Percentiles rank a stretch among this genome's conserved stretches.
Evolutionary conservation across 1,140 invertebrate species (phyloP).

Genomic region (Drosophila athabasca): DNA sequence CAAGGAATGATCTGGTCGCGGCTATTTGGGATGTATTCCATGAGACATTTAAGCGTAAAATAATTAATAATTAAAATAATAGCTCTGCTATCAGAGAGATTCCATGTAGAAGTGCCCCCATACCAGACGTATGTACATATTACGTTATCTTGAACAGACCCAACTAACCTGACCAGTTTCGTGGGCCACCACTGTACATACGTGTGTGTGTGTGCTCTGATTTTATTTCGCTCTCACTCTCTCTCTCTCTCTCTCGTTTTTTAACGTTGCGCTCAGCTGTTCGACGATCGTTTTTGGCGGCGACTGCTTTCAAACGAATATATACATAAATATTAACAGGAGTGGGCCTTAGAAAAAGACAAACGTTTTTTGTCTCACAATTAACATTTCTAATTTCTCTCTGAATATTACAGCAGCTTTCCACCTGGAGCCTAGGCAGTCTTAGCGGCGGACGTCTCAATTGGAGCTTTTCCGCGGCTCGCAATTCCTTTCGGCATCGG

Average conservation of each 20-base stretch:
- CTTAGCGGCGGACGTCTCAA: slow-evolving; percentile 63
- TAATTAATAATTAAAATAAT: too few species aligned
- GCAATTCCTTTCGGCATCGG: slow-evolving; percentile 63
- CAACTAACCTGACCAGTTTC: neutral
- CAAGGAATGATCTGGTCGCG: slow-evolving; percentile 23
- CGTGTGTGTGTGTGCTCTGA: neutral
- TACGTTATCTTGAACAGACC: too few species aligned
- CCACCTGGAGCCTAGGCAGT: slow-evolving; percentile 69
- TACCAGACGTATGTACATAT: too few species aligned
- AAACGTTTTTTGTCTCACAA: neutral
- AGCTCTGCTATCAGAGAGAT: too few species aligned
- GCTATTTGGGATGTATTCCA: neutral
- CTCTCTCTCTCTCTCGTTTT: slow-evolving; percentile 10
- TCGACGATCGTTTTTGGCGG: slow-evolving; percentile 13
- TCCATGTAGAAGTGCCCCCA: too few species aligned
- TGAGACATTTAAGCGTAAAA: neutral
- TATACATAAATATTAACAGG: slow-evolving; percentile 17
- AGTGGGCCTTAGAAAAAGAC: neutral
- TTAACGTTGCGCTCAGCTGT: slow-evolving; percentile 38
- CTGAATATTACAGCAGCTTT: slow-evolving; percentile 45
- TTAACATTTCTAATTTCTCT: slow-evolving; percentile 6
- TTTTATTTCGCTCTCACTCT: slow-evolving; percentile 26
- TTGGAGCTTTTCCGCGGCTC: slow-evolving; percentile 65
- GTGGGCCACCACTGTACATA: slow-evolving; percentile 12
- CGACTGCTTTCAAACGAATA: slow-evolving; percentile 15